Conservation (phyloP, 2,113 vertebrate species). For the Brachionichthys hirsutus region DNA sequence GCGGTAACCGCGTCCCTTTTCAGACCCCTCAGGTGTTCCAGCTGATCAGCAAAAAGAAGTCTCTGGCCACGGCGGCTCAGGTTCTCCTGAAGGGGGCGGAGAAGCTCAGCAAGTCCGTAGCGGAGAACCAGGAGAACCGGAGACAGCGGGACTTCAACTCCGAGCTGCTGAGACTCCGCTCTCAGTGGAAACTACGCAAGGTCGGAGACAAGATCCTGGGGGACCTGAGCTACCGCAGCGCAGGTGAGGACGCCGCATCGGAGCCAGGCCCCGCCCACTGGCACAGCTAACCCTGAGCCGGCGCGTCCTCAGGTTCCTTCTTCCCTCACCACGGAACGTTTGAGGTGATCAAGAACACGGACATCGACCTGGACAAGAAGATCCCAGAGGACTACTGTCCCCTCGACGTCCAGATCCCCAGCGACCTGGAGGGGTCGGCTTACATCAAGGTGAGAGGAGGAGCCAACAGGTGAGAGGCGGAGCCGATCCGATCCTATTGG, state of each 20-base stretch:
- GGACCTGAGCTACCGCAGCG: constrained; percentile 95
- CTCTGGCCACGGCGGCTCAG: constrained; percentile 89
- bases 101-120: constrained; percentile 89
- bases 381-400: constrained; percentile 97
- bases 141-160: constrained; percentile 96
- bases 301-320: constrained; percentile 83
- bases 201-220: constrained; percentile 98
- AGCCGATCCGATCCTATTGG: not conserved
- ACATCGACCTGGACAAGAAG: constrained; percentile 97
- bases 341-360: constrained; percentile 99
- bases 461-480: not conserved
- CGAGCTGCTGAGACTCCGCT: constrained; percentile 90
- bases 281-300: not conserved
- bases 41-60: constrained; percentile 95
- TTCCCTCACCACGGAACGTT: constrained; percentile 97
- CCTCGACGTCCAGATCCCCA: constrained; percentile 93
- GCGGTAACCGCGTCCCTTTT: no score
- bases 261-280: not conserved
- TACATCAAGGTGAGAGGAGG: constrained; percentile 87
- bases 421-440: constrained; percentile 95
- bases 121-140: constrained; percentile 94
- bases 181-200: constrained; percentile 98
- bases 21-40: constrained; percentile 92
- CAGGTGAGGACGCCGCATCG: constrained; percentile 75
- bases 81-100: constrained; percentile 94